These are phyloP conservation scores for Spodoptera frugiperda DNA, from an alignment of 1,140 invertebrate genomes.

Conservation along the genomic window DNA sequence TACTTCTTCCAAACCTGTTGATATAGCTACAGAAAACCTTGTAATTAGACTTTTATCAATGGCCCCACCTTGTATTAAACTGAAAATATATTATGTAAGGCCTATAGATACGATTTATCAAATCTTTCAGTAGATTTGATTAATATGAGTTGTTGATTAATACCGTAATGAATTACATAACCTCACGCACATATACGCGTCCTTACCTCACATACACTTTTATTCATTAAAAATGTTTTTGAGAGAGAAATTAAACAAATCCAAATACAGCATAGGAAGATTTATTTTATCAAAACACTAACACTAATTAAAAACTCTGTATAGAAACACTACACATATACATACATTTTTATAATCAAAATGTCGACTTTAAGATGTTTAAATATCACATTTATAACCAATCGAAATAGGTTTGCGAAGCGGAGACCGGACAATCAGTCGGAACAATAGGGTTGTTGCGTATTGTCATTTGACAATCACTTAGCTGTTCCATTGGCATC, in stretches of 20 bases:
- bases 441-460: not conserved
- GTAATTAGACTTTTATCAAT: too few species aligned
- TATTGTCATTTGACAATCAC: slow-evolving; percentile 3
- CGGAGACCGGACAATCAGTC: not conserved
- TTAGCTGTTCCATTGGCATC: slow-evolving; percentile 54
- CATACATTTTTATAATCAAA: slow-evolving; percentile 2
- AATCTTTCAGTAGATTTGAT: too few species aligned
- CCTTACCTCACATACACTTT: too few species aligned
- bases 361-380: not conserved
- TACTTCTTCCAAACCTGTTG: too few species aligned
- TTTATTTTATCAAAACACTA: slow-evolving; percentile 25
- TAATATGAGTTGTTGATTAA: too few species aligned
- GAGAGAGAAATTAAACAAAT: not conserved
- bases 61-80: too few species aligned
- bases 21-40: too few species aligned
- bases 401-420: slow-evolving; percentile 10
- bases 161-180: too few species aligned
- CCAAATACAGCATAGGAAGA: slow-evolving; percentile 21
- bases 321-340: not conserved
- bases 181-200: too few species aligned
- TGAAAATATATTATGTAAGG: too few species aligned
- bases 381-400: not conserved
- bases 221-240: not conserved
- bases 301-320: slow-evolving; percentile 5
- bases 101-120: too few species aligned